Base-by-base conservation (phyloP, 2,797 vertebrate genomes). In the Euphonia xanthogaster region DNA sequence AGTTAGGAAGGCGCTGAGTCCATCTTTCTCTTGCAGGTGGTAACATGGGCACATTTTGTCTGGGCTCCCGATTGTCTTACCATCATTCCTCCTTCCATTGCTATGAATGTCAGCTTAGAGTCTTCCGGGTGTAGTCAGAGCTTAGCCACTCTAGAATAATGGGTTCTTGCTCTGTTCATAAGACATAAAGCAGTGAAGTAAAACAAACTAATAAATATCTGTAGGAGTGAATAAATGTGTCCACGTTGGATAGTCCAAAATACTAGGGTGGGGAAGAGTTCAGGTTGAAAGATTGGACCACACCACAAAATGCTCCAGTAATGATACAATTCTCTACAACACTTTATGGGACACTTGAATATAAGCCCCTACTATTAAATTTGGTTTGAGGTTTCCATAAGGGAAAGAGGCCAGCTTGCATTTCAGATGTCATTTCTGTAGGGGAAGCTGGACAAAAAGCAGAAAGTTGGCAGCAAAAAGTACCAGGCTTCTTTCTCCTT, bases 381-480 rank as follows among this genome's bases (percentile, higher is more conserved):
- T 81, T 6, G 23, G 62, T 93, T 95, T 92, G 92, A 95, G 82
- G 92, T 94, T 96, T 96, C 85, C 66, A 21, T 67, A 78, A 88
- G 12, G 22, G 91, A 95, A 94, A 81, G 70, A 51, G 72, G 66
- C 87, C 93, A 84, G 73, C 40, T 93, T 88, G 73, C 70, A 88
- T 88, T 96, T 97, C 87, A 95, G 91, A 93, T 96, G 93, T 83
- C 93, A 94, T 95, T 96, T 73, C 42, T 75, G 44, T 40, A 88
- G 76, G 58, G 81, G 62, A 97, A 95, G 58, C 82, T 78, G 89
- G 92, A 97, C 93, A 91, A 92, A 96, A 96, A 97, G 66, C 94
- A 91, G 92, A 95, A 91, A 83, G 85, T 75, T 95, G 91, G 94
- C 92, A 93, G 67, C 19, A 92, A 55, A 89, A 95, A 88, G 53